Evolutionary conservation across 2,113 vertebrate species (phyloP).

Genomic region (Xyrauchen texanus): DNA sequence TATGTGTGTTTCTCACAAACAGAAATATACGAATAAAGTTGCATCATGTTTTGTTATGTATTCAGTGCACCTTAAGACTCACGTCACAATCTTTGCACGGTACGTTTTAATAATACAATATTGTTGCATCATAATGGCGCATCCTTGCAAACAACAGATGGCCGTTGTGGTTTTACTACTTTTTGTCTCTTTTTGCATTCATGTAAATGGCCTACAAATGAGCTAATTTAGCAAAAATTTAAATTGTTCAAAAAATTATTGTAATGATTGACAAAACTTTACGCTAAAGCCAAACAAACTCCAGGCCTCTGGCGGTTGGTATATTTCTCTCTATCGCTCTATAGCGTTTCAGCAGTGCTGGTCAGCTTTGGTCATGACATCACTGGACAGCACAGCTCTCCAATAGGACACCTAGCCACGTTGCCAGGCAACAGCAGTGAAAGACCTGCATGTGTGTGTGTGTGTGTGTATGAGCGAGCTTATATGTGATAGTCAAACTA

Average conservation of each 20-base stretch:
- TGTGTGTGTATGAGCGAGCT: constrained; percentile 32
- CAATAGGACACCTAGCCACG: constrained; percentile 74
- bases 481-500: constrained; percentile 40
- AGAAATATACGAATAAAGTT: constrained; percentile 1
- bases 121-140: neutral
- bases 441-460: constrained; percentile 66
- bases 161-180: no score
- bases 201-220: neutral
- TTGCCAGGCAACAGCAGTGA: constrained; percentile 81
- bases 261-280: neutral
- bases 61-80: neutral
- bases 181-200: no score
- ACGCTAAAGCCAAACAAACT: neutral
- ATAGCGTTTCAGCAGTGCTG: constrained; percentile 61
- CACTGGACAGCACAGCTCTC: constrained; percentile 72
- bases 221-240: neutral
- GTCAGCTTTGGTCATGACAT: constrained; percentile 75
- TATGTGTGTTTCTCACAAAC: neutral
- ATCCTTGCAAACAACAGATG: neutral
- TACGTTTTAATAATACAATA: neutral
- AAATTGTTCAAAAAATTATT: neutral
- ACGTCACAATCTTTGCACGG: neutral
- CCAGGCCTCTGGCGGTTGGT: neutral
- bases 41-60: constrained; percentile 18
- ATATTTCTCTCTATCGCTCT: neutral